Evolutionary conservation across 1,140 invertebrate species (phyloP).

Genomic region (Dreissena polymorpha): DNA sequence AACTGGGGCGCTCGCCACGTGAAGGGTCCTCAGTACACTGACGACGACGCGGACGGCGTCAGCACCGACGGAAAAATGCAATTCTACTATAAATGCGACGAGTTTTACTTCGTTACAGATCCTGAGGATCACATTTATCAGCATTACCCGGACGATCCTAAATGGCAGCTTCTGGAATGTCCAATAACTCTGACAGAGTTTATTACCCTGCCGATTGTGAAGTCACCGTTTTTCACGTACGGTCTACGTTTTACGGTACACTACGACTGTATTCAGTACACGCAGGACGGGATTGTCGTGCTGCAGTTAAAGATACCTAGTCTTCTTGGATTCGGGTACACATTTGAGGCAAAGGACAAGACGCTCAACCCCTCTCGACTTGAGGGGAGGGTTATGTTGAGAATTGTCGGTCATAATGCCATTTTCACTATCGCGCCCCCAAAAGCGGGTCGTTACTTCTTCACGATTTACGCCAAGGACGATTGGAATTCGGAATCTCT

Average conservation of each 20-base stretch:
- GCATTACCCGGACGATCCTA: conserved; percentile 81
- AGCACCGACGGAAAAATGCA: conserved; percentile 39
- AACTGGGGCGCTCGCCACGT: conserved; percentile 81
- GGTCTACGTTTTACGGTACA: conserved; percentile 74
- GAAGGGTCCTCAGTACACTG: conserved; percentile 58
- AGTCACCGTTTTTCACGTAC: conserved; percentile 78
- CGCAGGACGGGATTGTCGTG: conserved; percentile 71
- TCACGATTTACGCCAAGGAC: conserved; percentile 76
- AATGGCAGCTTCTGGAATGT: conserved; percentile 82
- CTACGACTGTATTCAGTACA: conserved; percentile 74
- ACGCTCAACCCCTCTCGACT: conserved; percentile 63
- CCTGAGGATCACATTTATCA: conserved; percentile 82
- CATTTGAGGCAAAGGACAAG: conserved; percentile 71
- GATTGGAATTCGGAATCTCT: conserved; percentile 75
- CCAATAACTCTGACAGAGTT: conserved; percentile 81
- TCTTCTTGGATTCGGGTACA: conserved; percentile 73
- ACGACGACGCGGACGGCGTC: conserved; percentile 24
- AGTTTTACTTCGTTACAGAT: conserved; percentile 82
- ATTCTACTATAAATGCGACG: conserved; percentile 77
- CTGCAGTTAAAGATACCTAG: conserved; percentile 72
- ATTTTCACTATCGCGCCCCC: conserved; percentile 76
- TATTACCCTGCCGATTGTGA: conserved; percentile 80
- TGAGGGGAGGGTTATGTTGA: conserved; percentile 72
- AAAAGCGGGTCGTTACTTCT: conserved; percentile 74
- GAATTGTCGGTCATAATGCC: conserved; percentile 75